Base-by-base conservation (phyloP, 2,113 vertebrate species). In the Cervus canadensis region DNA sequence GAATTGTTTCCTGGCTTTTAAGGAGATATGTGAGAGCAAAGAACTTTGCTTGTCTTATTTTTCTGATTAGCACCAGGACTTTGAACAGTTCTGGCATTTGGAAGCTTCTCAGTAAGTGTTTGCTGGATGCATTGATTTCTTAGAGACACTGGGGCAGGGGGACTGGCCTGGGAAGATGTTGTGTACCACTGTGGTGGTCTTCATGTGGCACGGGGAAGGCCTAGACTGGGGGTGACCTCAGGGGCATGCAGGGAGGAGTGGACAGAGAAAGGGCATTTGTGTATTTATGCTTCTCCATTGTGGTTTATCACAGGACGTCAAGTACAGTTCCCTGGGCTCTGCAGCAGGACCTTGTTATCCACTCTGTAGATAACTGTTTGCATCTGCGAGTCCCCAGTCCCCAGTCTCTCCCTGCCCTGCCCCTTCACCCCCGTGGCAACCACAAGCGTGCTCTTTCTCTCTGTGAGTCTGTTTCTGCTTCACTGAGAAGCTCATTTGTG, bases 201-300 rank as follows among this genome's bases (percentile, higher is more conserved):
- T 14, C 62, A 13, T 28, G 14, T 60, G 40, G 60, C 14, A 12
- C 6, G 57, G n/a, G 54, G 45, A 52, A n/a, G 33, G 10, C n/a
- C 9, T 23, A 30, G 54, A 2, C 17, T 17, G 3, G 28, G 2
- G 36, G 40, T 0, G 5, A 19, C 8, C 40, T 43, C 10, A 2
- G 62, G 48, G 43, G 7, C 2, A 2, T 21, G 15, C 40, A 30
- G 67, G n/a, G 17, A 50, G 54, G 25, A 7, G 4, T 14, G 13
- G 62, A 7, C 3, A n/a, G 36, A 21, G 28, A 67, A 57, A 28
- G 36, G 23, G 9, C 33, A 12, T 54, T n/a, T 23, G 14, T 54
- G 23, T 23, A 23, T 23, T 54, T 48, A 23, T 23, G 30, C 48
- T 54, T 82, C 52, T n/a, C 79, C 19, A 1, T 54, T 23, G n/a